Evolutionary conservation across 2,113 vertebrate species (phyloP).

Genomic region (Spermophilus dauricus): DNA sequence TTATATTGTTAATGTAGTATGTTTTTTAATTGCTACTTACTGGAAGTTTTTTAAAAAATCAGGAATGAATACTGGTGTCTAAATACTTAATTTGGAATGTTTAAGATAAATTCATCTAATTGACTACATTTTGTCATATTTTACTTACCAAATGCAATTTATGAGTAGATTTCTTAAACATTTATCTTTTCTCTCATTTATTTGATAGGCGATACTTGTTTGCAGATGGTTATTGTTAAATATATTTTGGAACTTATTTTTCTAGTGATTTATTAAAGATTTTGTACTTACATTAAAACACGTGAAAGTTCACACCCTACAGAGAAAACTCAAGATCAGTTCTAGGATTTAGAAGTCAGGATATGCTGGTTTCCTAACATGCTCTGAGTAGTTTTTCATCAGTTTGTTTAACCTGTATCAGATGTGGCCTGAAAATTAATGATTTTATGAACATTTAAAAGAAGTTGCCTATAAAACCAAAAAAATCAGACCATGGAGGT

Average conservation of each 20-base stretch:
- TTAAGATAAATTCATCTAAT: conserved; percentile 17
- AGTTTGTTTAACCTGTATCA: neutral
- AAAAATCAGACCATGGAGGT: neutral
- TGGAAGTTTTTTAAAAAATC: neutral
- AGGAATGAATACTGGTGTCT: neutral
- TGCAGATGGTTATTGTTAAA: neutral
- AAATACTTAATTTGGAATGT: neutral
- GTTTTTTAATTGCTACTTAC: conserved; percentile 19
- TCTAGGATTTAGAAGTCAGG: neutral
- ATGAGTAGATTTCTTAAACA: neutral
- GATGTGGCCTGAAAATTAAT: neutral
- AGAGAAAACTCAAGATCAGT: neutral
- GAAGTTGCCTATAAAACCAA: neutral
- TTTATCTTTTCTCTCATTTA: neutral
- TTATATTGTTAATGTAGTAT: neutral
- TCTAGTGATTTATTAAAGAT: neutral
- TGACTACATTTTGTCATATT: neutral
- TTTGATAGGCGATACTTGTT: neutral
- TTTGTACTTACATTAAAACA: neutral
- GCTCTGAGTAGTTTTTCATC: neutral
- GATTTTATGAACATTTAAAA: neutral
- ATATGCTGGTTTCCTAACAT: neutral
- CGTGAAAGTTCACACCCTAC: neutral
- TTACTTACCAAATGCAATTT: neutral
- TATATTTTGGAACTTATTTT: neutral